These are phyloP conservation scores for Gadus chalcogrammus DNA, from an alignment of 2,113 vertebrate genomes.

Conservation along the genomic window DNA sequence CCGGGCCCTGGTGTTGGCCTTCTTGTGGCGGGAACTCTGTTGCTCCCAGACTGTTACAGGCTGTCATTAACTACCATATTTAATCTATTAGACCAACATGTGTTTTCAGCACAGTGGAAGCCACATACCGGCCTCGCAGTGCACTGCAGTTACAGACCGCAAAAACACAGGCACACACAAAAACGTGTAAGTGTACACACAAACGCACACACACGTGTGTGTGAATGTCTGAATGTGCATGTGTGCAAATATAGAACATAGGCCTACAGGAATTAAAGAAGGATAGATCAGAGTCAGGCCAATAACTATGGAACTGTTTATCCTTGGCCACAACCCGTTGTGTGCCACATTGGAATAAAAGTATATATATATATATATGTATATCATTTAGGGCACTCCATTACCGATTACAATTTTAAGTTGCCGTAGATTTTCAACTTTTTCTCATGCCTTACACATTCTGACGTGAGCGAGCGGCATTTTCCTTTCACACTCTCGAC, in stretches of 20 bases:
- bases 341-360: no score
- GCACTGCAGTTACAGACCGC: constrained; percentile 40
- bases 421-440: no score
- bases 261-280: neutral
- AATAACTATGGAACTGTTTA: neutral
- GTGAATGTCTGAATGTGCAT: constrained; percentile 5
- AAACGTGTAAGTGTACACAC: neutral
- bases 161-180: constrained; percentile 19
- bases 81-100: constrained; percentile 61
- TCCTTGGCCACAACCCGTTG: neutral
- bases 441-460: no score
- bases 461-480: no score
- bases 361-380: no score
- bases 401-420: no score
- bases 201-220: no score
- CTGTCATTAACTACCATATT: constrained; percentile 58
- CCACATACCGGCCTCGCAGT: constrained; percentile 48
- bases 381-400: no score
- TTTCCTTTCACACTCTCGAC: no score
- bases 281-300: neutral
- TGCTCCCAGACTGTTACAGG: constrained; percentile 25
- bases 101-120: constrained; percentile 47
- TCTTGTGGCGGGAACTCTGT: constrained; percentile 37
- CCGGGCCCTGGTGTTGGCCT: constrained; percentile 43
- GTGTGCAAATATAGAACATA: neutral